Evolutionary conservation across 2,888 invertebrate genomes (phyloP).

Genomic region (Gibbula magus): DNA sequence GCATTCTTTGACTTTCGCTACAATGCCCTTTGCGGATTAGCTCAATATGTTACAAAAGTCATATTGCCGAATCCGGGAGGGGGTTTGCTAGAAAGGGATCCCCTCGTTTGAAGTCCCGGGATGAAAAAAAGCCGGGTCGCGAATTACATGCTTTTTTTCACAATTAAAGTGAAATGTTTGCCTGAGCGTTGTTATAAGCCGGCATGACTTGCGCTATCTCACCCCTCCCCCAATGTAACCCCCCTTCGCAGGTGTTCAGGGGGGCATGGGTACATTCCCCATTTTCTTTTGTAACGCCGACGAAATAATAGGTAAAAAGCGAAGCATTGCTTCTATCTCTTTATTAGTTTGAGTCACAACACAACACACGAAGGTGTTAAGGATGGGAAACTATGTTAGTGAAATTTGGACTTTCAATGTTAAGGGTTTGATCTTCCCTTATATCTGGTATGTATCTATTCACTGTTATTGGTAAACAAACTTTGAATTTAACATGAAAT

Average conservation of each 20-base stretch:
- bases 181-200: neutral
- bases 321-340: neutral
- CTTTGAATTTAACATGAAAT: no score
- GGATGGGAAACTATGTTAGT: no score
- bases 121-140: neutral
- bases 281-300: neutral
- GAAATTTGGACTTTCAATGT: no score
- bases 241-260: neutral
- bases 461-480: no score
- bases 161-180: neutral
- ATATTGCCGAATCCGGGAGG: neutral
- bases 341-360: no score
- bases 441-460: no score
- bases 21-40: neutral
- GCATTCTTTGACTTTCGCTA: neutral
- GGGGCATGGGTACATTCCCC: neutral
- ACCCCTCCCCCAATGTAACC: neutral
- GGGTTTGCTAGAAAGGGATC: neutral
- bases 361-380: no score
- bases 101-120: neutral
- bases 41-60: slow-evolving; percentile 12
- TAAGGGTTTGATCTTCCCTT: no score
- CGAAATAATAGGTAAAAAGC: neutral
- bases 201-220: neutral
- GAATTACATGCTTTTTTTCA: neutral